Conservation (phyloP, 37 sponge, comb jelly and placozoan genomes). For the Chondrilla cf. caribensis region DNA sequence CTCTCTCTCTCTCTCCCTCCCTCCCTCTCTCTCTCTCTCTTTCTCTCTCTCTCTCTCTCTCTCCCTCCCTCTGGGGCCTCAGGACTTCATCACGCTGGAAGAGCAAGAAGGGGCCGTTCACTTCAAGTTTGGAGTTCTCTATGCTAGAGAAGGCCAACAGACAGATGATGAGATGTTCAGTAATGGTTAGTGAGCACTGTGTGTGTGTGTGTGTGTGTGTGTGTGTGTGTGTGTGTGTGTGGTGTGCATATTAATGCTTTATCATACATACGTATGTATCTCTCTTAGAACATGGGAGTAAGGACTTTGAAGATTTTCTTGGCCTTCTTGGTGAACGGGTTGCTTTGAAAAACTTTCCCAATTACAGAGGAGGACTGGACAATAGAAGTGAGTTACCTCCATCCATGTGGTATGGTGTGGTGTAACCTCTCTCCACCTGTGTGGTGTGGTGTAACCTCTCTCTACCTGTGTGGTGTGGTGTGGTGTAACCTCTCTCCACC, state of each 20-base stretch:
- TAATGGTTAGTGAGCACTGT: constrained; percentile 63
- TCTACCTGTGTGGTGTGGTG: no score
- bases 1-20: constrained; percentile 26
- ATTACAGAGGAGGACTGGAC: constrained; percentile 81
- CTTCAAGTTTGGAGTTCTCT: constrained; percentile 96
- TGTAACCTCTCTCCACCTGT: no score
- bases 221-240: not conserved
- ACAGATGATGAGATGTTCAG: constrained; percentile 81
- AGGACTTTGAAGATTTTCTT: constrained; percentile 26
- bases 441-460: no score
- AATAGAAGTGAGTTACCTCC: constrained; percentile 48
- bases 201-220: not conserved
- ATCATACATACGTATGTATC: no score
- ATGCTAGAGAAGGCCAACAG: constrained; percentile 69
- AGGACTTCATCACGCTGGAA: constrained; percentile 76
- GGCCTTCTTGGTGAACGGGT: constrained; percentile 59
- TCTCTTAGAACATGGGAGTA: constrained; percentile 26
- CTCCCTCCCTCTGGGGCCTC: not conserved
- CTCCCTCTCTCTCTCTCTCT: not conserved
- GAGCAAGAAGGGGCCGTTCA: constrained; percentile 92
- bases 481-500: no score
- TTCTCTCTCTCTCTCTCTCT: not conserved
- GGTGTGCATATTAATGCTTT: no score
- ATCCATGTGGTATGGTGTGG: no score
- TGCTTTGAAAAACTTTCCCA: constrained; percentile 49